phyloP scores from a whole-genome alignment of 2,888 invertebrate genomes.

The Cosmia trapezina region DNA sequence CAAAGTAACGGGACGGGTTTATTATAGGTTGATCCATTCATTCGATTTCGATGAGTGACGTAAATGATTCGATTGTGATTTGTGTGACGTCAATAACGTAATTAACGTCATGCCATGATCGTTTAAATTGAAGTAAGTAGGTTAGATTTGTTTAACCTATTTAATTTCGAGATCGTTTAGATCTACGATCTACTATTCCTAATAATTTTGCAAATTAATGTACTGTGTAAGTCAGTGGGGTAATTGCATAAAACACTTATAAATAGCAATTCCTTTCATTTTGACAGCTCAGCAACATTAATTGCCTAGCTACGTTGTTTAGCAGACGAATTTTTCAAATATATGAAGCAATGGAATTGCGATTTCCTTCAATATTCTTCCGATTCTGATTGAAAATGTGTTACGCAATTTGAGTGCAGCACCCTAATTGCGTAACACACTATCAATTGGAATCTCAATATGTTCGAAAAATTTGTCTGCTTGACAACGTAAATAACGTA shows the following conservation, averaged over 20 bases:
- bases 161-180: not conserved
- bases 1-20: not conserved
- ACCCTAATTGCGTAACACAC: too few relatives aligned
- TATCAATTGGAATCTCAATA: too few relatives aligned
- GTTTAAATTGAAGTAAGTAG: not conserved
- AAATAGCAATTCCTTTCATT: not conserved
- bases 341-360: not conserved
- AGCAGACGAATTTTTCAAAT: not conserved
- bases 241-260: not conserved
- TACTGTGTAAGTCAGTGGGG: not conserved
- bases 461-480: too few relatives aligned
- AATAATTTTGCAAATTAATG: not conserved
- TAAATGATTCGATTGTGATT: constrained; percentile 16
- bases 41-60: constrained; percentile 23
- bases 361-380: not conserved
- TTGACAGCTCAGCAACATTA: not conserved
- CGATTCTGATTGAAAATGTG: not conserved
- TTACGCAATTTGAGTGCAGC: not conserved
- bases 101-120: not conserved
- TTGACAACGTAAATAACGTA: too few relatives aligned
- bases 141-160: not conserved
- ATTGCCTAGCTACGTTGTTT: not conserved
- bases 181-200: not conserved
- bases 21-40: constrained; percentile 8
- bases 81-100: constrained; percentile 11